Conservation (phyloP, 1,140 invertebrate species). For the Spodoptera litura region DNA sequence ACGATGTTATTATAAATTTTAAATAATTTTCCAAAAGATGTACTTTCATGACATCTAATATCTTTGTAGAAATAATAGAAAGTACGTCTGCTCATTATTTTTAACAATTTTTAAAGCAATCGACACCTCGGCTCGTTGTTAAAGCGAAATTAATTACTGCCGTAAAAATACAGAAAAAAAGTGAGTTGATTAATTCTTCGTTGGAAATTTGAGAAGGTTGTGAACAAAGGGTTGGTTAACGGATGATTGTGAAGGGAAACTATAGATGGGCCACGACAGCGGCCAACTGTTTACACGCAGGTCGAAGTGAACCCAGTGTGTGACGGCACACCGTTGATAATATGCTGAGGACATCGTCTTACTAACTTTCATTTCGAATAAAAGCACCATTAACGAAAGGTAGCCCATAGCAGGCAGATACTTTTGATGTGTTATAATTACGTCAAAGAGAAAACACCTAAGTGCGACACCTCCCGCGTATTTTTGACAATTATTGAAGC, state of each 20-base stretch:
- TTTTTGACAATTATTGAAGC: too few relatives aligned
- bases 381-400: too few relatives aligned
- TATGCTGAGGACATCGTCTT: constrained; percentile 46
- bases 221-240: constrained; percentile 65
- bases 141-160: constrained; percentile 77
- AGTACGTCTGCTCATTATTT: constrained; percentile 66
- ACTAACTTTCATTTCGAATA: too few relatives aligned
- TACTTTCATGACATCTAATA: constrained; percentile 63
- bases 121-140: constrained; percentile 71
- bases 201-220: constrained; percentile 77
- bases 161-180: constrained; percentile 65
- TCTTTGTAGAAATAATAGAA: constrained; percentile 63
- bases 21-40: constrained; percentile 25
- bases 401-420: too few relatives aligned
- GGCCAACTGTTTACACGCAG: not conserved
- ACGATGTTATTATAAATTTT: constrained; percentile 15
- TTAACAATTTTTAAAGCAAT: constrained; percentile 71
- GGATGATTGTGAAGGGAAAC: constrained; percentile 48
- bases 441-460: too few relatives aligned
- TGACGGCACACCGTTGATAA: constrained; percentile 22
- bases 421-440: too few relatives aligned
- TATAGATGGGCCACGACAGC: constrained; percentile 14
- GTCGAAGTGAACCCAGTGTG: not conserved
- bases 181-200: constrained; percentile 66
- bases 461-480: too few relatives aligned